Conservation (phyloP, 2,797 vertebrate genomes). For the Fringilla coelebs region DNA sequence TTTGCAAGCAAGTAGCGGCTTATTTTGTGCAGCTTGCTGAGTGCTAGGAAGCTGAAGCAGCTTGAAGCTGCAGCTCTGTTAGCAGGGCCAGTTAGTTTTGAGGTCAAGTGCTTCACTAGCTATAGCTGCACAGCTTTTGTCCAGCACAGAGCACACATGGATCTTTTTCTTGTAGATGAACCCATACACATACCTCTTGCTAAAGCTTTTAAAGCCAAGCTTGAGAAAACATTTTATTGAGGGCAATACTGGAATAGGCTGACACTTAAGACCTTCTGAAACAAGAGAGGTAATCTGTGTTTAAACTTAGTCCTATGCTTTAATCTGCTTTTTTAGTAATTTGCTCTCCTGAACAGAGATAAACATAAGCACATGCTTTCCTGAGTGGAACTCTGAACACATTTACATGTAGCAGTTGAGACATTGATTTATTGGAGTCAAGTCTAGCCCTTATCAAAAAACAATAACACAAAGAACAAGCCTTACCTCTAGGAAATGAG, state of each 20-base stretch:
- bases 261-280: constrained; percentile 20
- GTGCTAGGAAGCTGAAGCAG: neutral
- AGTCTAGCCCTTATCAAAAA: neutral
- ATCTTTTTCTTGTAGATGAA: neutral
- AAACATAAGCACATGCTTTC: neutral
- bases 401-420: neutral
- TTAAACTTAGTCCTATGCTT: constrained; percentile 33
- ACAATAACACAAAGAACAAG: neutral
- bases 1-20: neutral
- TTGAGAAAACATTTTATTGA: neutral
- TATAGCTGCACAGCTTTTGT: neutral
- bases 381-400: neutral
- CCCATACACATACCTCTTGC: neutral
- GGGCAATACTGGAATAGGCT: neutral
- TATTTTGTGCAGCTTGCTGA: neutral
- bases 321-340: constrained; percentile 37
- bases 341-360: neutral
- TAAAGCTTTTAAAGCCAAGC: neutral
- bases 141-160: neutral
- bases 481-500: neutral
- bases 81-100: neutral
- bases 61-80: neutral
- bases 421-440: neutral
- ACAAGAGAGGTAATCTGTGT: neutral
- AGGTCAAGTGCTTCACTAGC: neutral